Evolutionary conservation across 1,140 invertebrate species (phyloP).

Genomic region (Papilio aristodemus): DNA sequence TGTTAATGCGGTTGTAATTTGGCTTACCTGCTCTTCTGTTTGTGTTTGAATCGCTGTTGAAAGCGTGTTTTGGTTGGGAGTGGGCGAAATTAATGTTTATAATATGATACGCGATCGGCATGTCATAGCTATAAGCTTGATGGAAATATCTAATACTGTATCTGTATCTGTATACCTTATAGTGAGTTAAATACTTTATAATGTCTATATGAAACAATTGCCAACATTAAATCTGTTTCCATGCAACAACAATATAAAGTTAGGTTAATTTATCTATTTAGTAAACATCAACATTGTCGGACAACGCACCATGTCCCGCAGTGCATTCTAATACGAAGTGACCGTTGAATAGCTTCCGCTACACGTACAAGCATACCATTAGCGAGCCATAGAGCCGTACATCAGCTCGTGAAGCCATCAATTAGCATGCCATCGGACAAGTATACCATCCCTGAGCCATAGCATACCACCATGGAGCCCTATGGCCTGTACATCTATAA

Average conservation of each 20-base stretch:
- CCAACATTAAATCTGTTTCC: not conserved
- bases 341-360: not conserved
- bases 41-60: not conserved
- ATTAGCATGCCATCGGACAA: no score
- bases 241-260: not conserved
- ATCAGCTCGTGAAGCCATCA: not conserved
- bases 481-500: no score
- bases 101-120: no score
- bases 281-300: slow-evolving; percentile 1
- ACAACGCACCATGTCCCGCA: not conserved
- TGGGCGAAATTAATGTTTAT: not conserved
- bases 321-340: slow-evolving; percentile 16
- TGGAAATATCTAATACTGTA: no score
- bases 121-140: no score
- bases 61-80: not conserved
- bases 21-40: not conserved
- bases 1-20: slow-evolving; percentile 10
- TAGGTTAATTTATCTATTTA: not conserved
- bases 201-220: not conserved
- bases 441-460: no score
- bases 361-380: not conserved
- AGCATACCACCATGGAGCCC: not conserved
- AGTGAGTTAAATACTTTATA: slow-evolving; percentile 13
- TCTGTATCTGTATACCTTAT: no score
- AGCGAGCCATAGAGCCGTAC: not conserved